phyloP scores from a whole-genome alignment of 1,140 invertebrate genomes.

The Drosophila kepulauana region DNA sequence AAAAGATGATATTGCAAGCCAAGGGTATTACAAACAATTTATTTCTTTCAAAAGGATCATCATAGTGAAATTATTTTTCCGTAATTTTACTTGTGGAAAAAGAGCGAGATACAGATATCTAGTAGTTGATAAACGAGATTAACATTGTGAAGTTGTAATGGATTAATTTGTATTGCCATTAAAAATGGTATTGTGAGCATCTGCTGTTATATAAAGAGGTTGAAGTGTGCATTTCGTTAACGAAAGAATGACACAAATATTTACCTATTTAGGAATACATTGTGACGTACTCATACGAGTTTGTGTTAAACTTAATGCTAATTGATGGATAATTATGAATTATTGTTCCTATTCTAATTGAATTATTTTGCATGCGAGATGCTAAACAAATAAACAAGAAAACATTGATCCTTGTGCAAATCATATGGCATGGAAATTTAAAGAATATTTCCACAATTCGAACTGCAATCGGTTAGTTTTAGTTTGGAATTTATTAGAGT shows the following conservation, averaged over 20 bases:
- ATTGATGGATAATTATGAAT: slow-evolving; percentile 23
- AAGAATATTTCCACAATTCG: background rate
- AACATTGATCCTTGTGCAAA: background rate
- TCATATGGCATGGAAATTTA: background rate
- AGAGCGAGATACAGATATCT: no score
- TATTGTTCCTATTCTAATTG: slow-evolving; percentile 20
- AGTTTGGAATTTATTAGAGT: background rate
- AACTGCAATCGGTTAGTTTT: background rate
- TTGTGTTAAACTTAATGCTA: slow-evolving; percentile 11
- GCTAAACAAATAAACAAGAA: slow-evolving; percentile 14
- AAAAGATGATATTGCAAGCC: no score
- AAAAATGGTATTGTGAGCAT: background rate
- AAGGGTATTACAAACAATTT: no score
- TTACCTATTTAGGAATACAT: slow-evolving; percentile 22
- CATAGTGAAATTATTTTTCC: no score
- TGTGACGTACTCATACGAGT: background rate
- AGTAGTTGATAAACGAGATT: background rate
- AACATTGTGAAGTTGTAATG: no score
- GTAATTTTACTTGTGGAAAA: no score
- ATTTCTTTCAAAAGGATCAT: no score
- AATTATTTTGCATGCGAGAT: slow-evolving; percentile 12
- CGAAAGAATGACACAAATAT: slow-evolving; percentile 21
- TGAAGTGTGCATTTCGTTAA: slow-evolving; percentile 14
- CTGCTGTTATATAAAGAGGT: background rate
- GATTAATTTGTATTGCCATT: background rate